These are phyloP conservation scores for Drosophila suboccidentalis DNA, from an alignment of 2,888 invertebrate species.

Conservation along the genomic window DNA sequence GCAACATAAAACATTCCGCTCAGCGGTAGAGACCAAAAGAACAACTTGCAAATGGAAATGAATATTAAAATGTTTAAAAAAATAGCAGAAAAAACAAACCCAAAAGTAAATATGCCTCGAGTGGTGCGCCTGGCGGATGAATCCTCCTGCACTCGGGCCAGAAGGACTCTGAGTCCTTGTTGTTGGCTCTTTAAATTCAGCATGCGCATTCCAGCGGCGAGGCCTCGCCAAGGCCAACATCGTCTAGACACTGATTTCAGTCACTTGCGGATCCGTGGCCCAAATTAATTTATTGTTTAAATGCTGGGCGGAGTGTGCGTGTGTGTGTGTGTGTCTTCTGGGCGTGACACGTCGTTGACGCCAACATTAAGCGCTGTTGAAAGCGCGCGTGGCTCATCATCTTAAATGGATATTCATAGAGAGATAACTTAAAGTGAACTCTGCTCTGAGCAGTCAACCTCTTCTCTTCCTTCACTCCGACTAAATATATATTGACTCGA, in stretches of 20 bases:
- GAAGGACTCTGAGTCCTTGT: constrained; percentile 3
- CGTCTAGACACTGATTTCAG: constrained; percentile 75
- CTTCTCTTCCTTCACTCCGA: background rate
- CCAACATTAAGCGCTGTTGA: constrained; percentile 66
- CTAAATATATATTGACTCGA: constrained; percentile 38
- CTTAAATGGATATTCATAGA: constrained; percentile 60
- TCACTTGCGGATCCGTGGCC: constrained; percentile 44
- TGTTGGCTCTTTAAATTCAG: constrained; percentile 64
- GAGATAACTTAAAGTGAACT: constrained; percentile 55
- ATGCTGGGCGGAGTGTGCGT: constrained; percentile 23
- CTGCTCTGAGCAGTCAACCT: constrained; percentile 5
- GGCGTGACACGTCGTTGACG: constrained; percentile 65
- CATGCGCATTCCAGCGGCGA: constrained; percentile 49
- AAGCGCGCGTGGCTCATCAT: constrained; percentile 69
- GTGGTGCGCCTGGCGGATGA: constrained; percentile 18
- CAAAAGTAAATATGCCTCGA: constrained; percentile 50
- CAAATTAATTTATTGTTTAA: constrained; percentile 75
- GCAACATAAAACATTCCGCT: constrained; percentile 29
- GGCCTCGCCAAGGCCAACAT: constrained; percentile 35
- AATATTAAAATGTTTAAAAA: constrained; percentile 39
- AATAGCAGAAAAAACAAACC: constrained; percentile 18
- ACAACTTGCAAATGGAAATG: constrained; percentile 39
- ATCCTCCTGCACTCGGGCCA: background rate
- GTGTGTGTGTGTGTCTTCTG: constrained; percentile 13
- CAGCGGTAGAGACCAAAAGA: constrained; percentile 11